Evolutionary conservation across 2,113 vertebrate genomes (phyloP), one percentile per base, ranked within the genome.

Genomic region (Rhinichthys klamathensis): DNA sequence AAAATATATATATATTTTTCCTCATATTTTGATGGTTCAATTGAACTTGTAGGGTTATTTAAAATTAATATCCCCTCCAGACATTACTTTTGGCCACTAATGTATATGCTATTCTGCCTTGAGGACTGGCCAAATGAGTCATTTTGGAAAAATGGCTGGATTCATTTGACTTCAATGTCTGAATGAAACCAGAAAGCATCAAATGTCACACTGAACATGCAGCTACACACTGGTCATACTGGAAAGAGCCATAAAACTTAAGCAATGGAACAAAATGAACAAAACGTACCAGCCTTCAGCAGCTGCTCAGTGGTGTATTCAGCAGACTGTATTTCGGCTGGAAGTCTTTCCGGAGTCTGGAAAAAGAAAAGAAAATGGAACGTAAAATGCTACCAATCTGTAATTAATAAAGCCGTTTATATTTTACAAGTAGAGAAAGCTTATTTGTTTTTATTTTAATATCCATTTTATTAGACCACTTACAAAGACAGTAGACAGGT

Each of bases 401-500:
- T 46, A 13, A 27, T 8, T 6, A 75, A 49, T 27, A 51, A 75
- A 61, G 35, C 4, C n/a, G 10, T 30, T 44, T 8, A 1, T 25
- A 41, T 70, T 70, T 41, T 12, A 70, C 32, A 70, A 70, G 35
- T 5, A 23, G 38, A 70, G 18, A 70, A 38, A 38, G 32, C 32
- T 15, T 2, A 2, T 49, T 11, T 63, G 27, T 15, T 44, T 67
- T 25, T 86, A 63, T 15, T 2, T 54, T 10, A 63, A 8, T 73
- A 30, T 56, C 1, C 27, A 7, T 78, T 58, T 10, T 25, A 10
- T 60, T 70, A 70, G 23, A 70, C 1, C 82, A 91, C 94, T 90
- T 88, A 95, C 94, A 93, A 94, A 95, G 75, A 92, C 67, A 63
- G 89, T 87, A 76, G 86, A 89, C 27, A 95, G 87, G 84, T 90